A percentile compares a stretch with the other conserved stretches of the same genome.
Conservation (phyloP, 2,888 invertebrate species). For the Noctua pronuba region DNA sequence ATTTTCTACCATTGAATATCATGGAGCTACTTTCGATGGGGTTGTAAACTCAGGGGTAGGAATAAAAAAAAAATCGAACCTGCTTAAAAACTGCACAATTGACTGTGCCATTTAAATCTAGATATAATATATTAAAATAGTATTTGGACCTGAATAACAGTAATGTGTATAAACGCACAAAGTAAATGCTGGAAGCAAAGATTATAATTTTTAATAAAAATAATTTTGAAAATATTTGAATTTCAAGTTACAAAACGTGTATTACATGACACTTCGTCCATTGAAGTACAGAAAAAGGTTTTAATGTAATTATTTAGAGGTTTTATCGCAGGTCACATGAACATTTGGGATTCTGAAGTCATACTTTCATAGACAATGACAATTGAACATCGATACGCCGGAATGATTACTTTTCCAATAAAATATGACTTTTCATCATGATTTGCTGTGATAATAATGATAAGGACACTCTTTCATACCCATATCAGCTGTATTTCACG, state of each 20-base stretch:
- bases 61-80: neutral
- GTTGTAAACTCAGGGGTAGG: neutral
- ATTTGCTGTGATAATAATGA: neutral
- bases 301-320: constrained; percentile 53
- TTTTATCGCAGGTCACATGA: constrained; percentile 74
- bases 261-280: constrained; percentile 8
- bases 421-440: neutral
- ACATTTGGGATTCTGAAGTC: constrained; percentile 70
- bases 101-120: neutral
- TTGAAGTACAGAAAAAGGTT: neutral
- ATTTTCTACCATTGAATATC: neutral
- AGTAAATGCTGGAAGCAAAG: neutral
- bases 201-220: neutral
- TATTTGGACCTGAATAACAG: neutral
- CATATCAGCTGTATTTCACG: constrained; percentile 44
- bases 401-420: constrained; percentile 8
- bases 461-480: constrained; percentile 61
- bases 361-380: constrained; percentile 71
- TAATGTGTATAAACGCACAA: neutral
- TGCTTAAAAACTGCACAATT: neutral
- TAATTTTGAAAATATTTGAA: neutral
- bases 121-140: neutral
- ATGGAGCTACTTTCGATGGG: neutral
- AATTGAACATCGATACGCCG: constrained; percentile 63
- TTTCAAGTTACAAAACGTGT: neutral